phyloP scores from a whole-genome alignment of 2,888 invertebrate genomes.

The Hirtodrosophila cameraria region DNA sequence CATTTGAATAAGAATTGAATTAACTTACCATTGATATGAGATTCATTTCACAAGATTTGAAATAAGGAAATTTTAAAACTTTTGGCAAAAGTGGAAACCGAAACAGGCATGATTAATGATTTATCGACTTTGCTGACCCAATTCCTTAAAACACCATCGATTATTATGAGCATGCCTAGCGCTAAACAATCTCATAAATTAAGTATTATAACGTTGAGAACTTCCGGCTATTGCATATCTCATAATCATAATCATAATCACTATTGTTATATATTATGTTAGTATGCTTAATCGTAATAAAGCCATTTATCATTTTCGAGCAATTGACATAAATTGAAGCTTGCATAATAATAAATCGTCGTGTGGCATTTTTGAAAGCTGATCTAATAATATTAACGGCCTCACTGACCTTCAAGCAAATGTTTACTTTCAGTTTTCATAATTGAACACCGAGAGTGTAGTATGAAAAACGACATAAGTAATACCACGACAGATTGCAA shows the following conservation, averaged over 20 bases:
- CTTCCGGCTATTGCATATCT: constrained; percentile 32
- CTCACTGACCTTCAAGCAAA: constrained; percentile 67
- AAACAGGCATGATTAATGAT: no score
- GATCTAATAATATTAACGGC: constrained; percentile 70
- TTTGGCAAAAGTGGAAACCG: no score
- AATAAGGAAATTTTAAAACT: no score
- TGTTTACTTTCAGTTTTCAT: constrained; percentile 75
- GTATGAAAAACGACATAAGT: constrained; percentile 42
- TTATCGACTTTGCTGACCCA: no score
- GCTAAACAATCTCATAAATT: no score
- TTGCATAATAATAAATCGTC: constrained; percentile 50
- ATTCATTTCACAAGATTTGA: no score
- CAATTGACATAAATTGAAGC: constrained; percentile 47
- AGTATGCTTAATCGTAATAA: constrained; percentile 12
- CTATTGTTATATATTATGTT: constrained; percentile 1
- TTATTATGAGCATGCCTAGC: no score
- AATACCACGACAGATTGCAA: constrained; percentile 47
- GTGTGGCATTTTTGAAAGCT: constrained; percentile 63
- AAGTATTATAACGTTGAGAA: no score
- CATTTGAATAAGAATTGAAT: no score
- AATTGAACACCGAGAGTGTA: no score
- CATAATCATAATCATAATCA: constrained; percentile 7
- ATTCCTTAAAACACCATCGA: no score
- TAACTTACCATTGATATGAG: no score
- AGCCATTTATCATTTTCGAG: constrained; percentile 42